Conservation (phyloP, 2,888 invertebrate genomes). For the Nomada flava region DNA sequence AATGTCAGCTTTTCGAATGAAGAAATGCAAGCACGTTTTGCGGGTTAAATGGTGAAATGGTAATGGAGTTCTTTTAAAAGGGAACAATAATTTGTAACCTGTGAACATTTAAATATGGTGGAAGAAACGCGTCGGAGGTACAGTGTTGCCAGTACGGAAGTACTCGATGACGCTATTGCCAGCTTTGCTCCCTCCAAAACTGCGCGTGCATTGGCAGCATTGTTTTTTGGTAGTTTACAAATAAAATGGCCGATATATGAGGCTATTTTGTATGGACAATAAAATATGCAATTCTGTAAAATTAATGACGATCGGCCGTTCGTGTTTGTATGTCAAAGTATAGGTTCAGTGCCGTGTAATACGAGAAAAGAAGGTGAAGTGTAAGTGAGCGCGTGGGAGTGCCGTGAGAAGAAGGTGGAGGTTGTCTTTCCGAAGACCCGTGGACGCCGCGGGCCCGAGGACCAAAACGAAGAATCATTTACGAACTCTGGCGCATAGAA, state of each 20-base stretch:
- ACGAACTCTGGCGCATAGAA: conserved; percentile 69
- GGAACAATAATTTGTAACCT: conserved; percentile 49
- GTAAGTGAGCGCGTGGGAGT: conserved; percentile 74
- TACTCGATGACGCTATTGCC: conserved; percentile 70
- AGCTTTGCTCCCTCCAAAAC: conserved; percentile 81
- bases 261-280: conserved; percentile 83
- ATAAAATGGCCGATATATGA: conserved; percentile 84
- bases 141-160: conserved; percentile 80
- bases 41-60: neutral
- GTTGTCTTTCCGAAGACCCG: conserved; percentile 76
- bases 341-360: conserved; percentile 57
- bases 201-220: conserved; percentile 80
- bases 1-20: neutral
- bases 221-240: conserved; percentile 84
- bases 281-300: conserved; percentile 79
- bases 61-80: conserved; percentile 21
- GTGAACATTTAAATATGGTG: conserved; percentile 74
- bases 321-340: conserved; percentile 71
- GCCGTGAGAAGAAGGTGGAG: conserved; percentile 76
- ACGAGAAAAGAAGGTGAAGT: conserved; percentile 64
- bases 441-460: conserved; percentile 77
- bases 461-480: conserved; percentile 73
- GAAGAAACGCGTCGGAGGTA: conserved; percentile 69
- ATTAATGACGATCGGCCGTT: conserved; percentile 77
- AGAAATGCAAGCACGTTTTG: neutral